Evolutionary conservation across 2,797 vertebrate genomes (phyloP), one percentile per base, ranked within the genome.

Genomic region (Intellagama lesueurii): DNA sequence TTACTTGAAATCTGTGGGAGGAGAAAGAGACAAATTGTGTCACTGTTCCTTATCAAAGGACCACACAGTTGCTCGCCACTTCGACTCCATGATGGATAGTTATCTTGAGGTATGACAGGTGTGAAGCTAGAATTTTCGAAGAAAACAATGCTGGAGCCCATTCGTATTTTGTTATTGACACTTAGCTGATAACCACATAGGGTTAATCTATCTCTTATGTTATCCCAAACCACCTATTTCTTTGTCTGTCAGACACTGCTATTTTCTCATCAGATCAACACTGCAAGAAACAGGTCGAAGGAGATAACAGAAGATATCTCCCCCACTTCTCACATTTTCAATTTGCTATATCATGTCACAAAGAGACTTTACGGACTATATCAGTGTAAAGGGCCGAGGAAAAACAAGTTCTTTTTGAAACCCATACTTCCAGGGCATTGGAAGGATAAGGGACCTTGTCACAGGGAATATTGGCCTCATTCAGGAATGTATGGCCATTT

Each of bases 41-140:
- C 98, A 98, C 98, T 97, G 97, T 98, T 97, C 96, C 97, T 98
- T 98, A 98, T 98, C 98, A 98, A 98, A 98, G 97, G 98, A 98
- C 98, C 98, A 98, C 98, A 98, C 98, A 98, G 98, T 98, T 98
- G 97, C 98, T 97, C 96, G 97, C 98, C 98, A 97, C 97, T 97
- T 98, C 97, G 97, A 97, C 97, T 97, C 97, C 95, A 91, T 98
- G 98, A 98, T 98, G 98, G 98, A 98, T 99, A 97, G 98, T 98
- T 98, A 98, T 99, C 98, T 99, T 96, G 98, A 98, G 96, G 97
- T 97, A 98, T 98, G 98, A 98, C 97, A 98, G 98, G 97, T 98
- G 97, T 96, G 96, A 97, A 94, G 96, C 96, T 96, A 96, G 97
- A 97, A 97, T 97, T 97, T 96, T 95, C 97, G 96, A 97, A 97